Percentiles rank a stretch among this genome's conserved stretches.
Conservation (phyloP, 2,888 invertebrate species). For the Sepiola atlantica region DNA sequence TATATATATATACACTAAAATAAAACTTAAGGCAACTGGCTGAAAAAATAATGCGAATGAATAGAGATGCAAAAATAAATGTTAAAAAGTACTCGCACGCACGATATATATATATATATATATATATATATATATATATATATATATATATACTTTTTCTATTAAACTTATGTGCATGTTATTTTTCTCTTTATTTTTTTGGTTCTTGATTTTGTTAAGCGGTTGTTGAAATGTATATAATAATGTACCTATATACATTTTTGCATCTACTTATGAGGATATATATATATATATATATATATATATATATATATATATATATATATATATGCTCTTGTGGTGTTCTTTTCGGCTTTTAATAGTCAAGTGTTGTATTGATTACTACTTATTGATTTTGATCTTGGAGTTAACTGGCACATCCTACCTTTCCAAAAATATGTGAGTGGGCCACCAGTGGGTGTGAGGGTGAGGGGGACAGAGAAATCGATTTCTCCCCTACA, state of each 20-base stretch:
- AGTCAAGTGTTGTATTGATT: slow-evolving; percentile 1
- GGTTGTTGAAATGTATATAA: background rate
- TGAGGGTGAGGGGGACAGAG: background rate
- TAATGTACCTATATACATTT: background rate
- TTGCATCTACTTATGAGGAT: background rate
- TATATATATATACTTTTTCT: no score
- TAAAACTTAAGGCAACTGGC: no score
- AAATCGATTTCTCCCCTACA: background rate
- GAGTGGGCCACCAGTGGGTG: background rate
- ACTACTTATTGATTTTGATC: background rate
- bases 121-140: no score
- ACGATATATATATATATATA: no score
- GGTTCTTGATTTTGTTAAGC: background rate
- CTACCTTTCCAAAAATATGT: background rate
- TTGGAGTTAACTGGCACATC: background rate
- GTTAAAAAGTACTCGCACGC: background rate
- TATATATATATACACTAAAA: background rate
- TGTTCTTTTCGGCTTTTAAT: background rate
- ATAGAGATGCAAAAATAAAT: background rate
- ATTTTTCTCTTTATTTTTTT: background rate
- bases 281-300: slow-evolving; percentile 23
- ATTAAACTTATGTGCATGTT: background rate
- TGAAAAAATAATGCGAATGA: background rate
- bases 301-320: background rate
- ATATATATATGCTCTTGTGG: background rate